Evolutionary conservation across 23 tunicate species (phyloP).

Genomic region (Trididemnum nubilum): DNA sequence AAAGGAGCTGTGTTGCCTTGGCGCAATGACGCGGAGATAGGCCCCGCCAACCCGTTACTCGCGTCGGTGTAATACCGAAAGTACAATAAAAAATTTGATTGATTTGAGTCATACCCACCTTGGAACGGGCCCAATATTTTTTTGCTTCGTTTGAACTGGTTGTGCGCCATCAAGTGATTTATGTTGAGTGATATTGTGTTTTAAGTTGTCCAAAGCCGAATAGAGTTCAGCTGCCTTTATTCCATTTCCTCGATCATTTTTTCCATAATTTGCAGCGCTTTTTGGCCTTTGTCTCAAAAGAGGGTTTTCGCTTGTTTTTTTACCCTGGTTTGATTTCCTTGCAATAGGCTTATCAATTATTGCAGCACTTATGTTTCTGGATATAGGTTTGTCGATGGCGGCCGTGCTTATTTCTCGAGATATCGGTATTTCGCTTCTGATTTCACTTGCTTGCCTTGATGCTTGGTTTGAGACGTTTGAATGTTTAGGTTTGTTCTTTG

Average conservation of each 20-base stretch:
- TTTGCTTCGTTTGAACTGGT: too few species aligned
- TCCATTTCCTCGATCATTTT: background rate
- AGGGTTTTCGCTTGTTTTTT: too few species aligned
- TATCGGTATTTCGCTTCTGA: background rate
- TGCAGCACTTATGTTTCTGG: background rate
- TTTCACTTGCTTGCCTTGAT: background rate
- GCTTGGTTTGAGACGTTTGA: background rate
- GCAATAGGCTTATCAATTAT: background rate
- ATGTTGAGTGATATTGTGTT: background rate
- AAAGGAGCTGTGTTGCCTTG: too few species aligned
- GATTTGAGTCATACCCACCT: too few species aligned
- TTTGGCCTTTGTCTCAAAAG: constrained; percentile 1
- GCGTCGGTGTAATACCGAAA: too few species aligned
- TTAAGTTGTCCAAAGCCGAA: background rate
- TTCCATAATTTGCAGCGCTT: background rate
- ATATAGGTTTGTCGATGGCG: background rate
- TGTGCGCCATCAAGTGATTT: background rate
- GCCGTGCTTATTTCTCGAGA: background rate
- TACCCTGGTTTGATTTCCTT: too few species aligned
- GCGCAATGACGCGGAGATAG: too few species aligned
- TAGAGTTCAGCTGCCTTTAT: background rate
- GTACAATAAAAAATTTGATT: too few species aligned
- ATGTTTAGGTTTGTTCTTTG: too few species aligned
- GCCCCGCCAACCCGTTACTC: too few species aligned
- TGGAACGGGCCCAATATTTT: too few species aligned